Percentiles rank a stretch among this genome's conserved stretches.
Evolutionary conservation across 2,797 vertebrate genomes (phyloP).

Genomic region (Coranthus polyacanthus): DNA sequence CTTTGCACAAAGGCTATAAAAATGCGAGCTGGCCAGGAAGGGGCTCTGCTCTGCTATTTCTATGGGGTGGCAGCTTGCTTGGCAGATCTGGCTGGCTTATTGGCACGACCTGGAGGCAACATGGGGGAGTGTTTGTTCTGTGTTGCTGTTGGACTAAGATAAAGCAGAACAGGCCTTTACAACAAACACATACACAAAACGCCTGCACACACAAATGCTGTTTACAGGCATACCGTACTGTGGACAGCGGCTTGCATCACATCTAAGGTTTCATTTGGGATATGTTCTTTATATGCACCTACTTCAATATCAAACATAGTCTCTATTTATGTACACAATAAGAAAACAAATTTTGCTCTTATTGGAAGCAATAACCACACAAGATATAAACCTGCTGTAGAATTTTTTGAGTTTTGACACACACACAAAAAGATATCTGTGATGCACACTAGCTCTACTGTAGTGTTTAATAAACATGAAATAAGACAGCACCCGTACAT

Average conservation of each 20-base stretch:
- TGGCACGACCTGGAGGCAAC: slow-evolving; percentile 81
- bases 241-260: slow-evolving; percentile 28
- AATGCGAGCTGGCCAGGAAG: slow-evolving; percentile 62
- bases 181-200: slow-evolving; percentile 62
- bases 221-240: slow-evolving; percentile 43
- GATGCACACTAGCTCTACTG: neutral
- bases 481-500: neutral
- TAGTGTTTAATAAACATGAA: neutral
- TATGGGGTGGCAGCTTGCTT: slow-evolving; percentile 79
- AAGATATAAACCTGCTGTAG: neutral
- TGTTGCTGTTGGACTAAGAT: slow-evolving; percentile 84
- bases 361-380: neutral
- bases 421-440: neutral
- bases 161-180: slow-evolving; percentile 79
- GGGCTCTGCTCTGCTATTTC: slow-evolving; percentile 68
- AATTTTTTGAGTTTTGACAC: neutral
- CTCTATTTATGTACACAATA: neutral
- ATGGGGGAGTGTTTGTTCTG: slow-evolving; percentile 81
- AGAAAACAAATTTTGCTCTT: neutral
- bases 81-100: slow-evolving; percentile 77
- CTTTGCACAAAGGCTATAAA: slow-evolving; percentile 66
- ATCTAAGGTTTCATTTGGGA: slow-evolving; percentile 25
- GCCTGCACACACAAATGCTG: slow-evolving; percentile 40
- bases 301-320: neutral
- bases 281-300: slow-evolving; percentile 3